A percentile compares a stretch with the other conserved stretches of the same genome.
These are phyloP conservation scores for Notothenia rossii DNA, from an alignment of 2,113 vertebrate genomes.

Conservation along the genomic window DNA sequence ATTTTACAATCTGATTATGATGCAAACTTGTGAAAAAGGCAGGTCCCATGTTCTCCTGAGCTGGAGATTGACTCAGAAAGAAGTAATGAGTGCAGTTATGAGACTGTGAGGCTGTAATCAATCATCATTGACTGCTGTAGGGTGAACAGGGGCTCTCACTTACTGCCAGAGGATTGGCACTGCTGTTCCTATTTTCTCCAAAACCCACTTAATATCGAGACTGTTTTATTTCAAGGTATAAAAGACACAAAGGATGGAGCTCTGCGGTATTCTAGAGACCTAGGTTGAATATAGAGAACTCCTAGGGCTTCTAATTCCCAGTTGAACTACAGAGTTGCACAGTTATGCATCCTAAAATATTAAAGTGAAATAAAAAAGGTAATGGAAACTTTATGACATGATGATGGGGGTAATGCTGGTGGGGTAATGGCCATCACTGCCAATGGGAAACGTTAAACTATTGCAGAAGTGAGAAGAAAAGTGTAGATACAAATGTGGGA, in stretches of 20 bases:
- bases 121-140: constrained; percentile 77
- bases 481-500: too few relatives aligned
- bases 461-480: too few relatives aligned
- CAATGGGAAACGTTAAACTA: too few relatives aligned
- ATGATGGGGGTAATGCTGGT: too few relatives aligned
- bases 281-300: background rate
- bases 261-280: background rate
- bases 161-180: constrained; percentile 46
- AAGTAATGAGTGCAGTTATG: constrained; percentile 76
- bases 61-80: constrained; percentile 35
- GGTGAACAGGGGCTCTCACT: constrained; percentile 59
- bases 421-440: too few relatives aligned
- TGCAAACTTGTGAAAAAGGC: constrained; percentile 28
- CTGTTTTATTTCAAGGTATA: constrained; percentile 41
- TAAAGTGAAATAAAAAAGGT: too few relatives aligned
- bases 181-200: constrained; percentile 61
- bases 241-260: constrained; percentile 12
- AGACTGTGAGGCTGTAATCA: constrained; percentile 71
- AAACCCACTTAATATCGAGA: constrained; percentile 59
- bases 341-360: too few relatives aligned
- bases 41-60: constrained; percentile 34
- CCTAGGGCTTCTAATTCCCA: background rate
- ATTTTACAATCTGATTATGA: constrained; percentile 14
- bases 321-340: too few relatives aligned
- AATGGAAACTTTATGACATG: too few relatives aligned